Evolutionary conservation across 2,113 vertebrate species (phyloP), one percentile per base, ranked within the genome.

Genomic region (Nymphicus hollandicus): DNA sequence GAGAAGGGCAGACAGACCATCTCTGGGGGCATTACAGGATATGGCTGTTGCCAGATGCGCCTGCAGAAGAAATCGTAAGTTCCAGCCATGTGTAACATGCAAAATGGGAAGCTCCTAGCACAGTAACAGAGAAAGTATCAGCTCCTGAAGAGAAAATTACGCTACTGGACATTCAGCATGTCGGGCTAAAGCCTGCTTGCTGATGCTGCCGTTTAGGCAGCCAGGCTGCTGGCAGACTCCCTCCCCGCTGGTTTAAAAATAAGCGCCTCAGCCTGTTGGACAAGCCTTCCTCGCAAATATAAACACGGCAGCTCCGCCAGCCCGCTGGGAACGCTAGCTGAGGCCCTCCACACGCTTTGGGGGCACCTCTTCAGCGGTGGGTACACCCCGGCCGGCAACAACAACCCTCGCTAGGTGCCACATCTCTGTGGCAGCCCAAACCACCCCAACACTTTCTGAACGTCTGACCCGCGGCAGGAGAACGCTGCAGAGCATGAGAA

Each of bases 71-170:
- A 71, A 77, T 2, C 8, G 0, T 29, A 31, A 60, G n/a, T 31
- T 22, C 31, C 41, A 1, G 10, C 47, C 46, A 6, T 0, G 15
- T 3, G 5, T 2, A 47, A 56, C 33, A 8, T 0, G 3, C 6
- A 8, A 46, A 49, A 84, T 1, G 19, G 25, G 43, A 39, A 64
- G 43, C 44, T 60, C 39, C 19, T 5, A 25, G 17, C 1, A 12
- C 35, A 41, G 28, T 2, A 29, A 5, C 19, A 3, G 50, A 52
- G 25, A 25, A 74, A 81, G 31, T 10, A 25, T 37, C 66, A 23
- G 0, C 11, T 35, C 60, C 7, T 3, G 27, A 61, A 76, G 28
- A 61, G 53, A 28, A 86, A 68, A 64, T 8, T 9, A n/a, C 6
- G 9, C 3, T 0, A 4, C 2, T 1, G 5, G 52, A 71, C 7